Percentiles rank a stretch among this genome's conserved stretches.
These are phyloP conservation scores for Syngnathus rostellatus DNA, from an alignment of 2,797 vertebrate genomes.

Conservation along the genomic window DNA sequence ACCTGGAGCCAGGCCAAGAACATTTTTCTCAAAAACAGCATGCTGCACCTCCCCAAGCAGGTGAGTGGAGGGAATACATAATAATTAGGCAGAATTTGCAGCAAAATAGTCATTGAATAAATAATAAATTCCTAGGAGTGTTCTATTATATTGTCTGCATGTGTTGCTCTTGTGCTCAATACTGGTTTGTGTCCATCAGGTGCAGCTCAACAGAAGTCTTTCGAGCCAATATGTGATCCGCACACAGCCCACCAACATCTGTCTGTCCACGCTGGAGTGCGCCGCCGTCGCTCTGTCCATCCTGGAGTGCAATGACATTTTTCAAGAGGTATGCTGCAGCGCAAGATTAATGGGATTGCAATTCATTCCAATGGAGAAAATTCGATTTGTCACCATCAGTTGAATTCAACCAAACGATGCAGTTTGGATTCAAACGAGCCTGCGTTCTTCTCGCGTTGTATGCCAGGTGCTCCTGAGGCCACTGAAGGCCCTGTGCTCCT, in stretches of 20 bases:
- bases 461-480: slow-evolving; percentile 83
- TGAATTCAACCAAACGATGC: not conserved
- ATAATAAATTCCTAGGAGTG: no score
- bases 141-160: not conserved
- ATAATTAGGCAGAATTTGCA: not conserved
- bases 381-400: no score
- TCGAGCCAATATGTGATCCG: slow-evolving; percentile 97
- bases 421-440: not conserved
- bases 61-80: slow-evolving; percentile 48
- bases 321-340: slow-evolving; percentile 85
- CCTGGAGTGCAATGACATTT: slow-evolving; percentile 79
- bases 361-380: not conserved
- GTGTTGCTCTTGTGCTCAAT: not conserved
- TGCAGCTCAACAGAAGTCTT: slow-evolving; percentile 80
- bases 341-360: no score
- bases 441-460: not conserved
- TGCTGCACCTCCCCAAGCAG: slow-evolving; percentile 89
- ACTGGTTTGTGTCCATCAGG: slow-evolving; percentile 60
- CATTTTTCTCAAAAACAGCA: slow-evolving; percentile 90
- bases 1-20: slow-evolving; percentile 99
- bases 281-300: slow-evolving; percentile 84
- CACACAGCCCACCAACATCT: slow-evolving; percentile 89
- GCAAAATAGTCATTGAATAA: no score
- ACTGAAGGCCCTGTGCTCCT: slow-evolving; percentile 89
- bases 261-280: slow-evolving; percentile 94